Conservation (phyloP, 2,113 vertebrate species). For the Canis aureus region DNA sequence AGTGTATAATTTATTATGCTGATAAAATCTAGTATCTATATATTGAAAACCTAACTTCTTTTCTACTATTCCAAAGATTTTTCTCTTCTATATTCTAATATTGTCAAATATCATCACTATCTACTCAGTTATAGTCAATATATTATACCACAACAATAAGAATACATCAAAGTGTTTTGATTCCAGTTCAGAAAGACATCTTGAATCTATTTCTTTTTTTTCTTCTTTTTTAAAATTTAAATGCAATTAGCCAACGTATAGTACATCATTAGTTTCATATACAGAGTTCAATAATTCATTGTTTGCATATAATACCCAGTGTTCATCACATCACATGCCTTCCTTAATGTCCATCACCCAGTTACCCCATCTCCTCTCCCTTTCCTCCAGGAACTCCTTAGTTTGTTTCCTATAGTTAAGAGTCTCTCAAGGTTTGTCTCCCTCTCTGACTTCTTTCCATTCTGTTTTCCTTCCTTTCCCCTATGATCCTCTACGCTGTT, state of each 20-base stretch:
- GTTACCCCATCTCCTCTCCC: background rate
- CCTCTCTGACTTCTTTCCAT: background rate
- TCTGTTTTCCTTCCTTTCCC: background rate
- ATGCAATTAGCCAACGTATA: background rate
- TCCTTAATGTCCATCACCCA: background rate
- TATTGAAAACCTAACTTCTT: background rate
- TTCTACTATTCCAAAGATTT: background rate
- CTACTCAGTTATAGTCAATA: background rate
- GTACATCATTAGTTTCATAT: background rate
- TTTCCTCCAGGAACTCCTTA: background rate
- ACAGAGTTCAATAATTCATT: no score
- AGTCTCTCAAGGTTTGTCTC: background rate
- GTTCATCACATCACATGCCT: no score
- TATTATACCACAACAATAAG: background rate
- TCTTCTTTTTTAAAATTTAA: background rate
- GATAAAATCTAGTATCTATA: background rate
- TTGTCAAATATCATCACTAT: background rate
- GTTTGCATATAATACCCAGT: no score
- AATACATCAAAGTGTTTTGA: background rate
- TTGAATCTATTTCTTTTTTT: background rate
- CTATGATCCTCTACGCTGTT: background rate
- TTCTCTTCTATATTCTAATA: background rate
- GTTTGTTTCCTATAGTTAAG: background rate
- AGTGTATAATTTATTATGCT: background rate
- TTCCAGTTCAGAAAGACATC: background rate